phyloP scores from a whole-genome alignment of 1,140 invertebrate genomes.

The Sesamia nonagrioides region DNA sequence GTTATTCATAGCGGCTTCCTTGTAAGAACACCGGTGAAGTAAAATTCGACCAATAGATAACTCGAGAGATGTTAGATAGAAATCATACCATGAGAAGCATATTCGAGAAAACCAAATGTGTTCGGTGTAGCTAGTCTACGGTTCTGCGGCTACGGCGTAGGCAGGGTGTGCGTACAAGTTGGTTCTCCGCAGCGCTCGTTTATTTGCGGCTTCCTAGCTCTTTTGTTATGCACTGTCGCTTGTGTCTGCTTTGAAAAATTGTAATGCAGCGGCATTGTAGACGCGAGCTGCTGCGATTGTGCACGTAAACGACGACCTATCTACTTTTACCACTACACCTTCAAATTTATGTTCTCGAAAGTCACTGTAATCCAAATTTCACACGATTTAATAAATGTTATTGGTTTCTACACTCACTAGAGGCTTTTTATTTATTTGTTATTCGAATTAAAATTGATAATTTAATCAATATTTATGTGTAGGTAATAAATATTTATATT shows the following conservation, averaged over 20 bases:
- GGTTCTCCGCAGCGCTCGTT: slow-evolving; percentile 78
- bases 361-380: background rate
- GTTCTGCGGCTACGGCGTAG: slow-evolving; percentile 44
- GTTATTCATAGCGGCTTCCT: slow-evolving; percentile 37
- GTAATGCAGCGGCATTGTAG: slow-evolving; percentile 81
- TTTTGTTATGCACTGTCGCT: slow-evolving; percentile 84
- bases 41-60: slow-evolving; percentile 33
- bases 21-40: slow-evolving; percentile 16
- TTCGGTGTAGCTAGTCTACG: background rate
- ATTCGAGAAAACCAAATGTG: slow-evolving; percentile 1
- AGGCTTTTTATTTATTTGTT: background rate
- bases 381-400: too few relatives aligned
- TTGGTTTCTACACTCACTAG: too few relatives aligned
- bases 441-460: background rate
- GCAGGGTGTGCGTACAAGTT: slow-evolving; percentile 59
- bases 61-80: slow-evolving; percentile 16
- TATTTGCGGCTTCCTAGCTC: slow-evolving; percentile 84
- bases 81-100: slow-evolving; percentile 22
- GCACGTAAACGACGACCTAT: slow-evolving; percentile 55
- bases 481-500: too few relatives aligned
- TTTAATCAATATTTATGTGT: too few relatives aligned
- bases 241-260: slow-evolving; percentile 86
- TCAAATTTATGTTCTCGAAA: slow-evolving; percentile 35
- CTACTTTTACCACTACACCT: background rate
- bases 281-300: slow-evolving; percentile 74